Evolutionary conservation across 2,113 vertebrate genomes (phyloP).

Genomic region (Leptocoma aspasia): DNA sequence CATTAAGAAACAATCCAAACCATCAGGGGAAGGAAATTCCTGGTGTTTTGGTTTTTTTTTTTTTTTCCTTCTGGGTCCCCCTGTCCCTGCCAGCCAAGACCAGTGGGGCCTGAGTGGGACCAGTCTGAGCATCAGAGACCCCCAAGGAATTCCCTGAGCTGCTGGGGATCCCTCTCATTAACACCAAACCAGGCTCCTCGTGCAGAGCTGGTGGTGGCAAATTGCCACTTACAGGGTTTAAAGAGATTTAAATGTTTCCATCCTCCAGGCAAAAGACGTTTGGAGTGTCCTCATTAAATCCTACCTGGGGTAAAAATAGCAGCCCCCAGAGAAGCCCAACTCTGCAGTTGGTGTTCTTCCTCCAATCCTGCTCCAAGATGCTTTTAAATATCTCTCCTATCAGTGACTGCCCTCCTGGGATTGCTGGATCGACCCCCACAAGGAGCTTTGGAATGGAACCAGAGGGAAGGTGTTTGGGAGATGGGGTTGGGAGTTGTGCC

Average conservation of each 20-base stretch:
- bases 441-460: background rate
- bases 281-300: background rate
- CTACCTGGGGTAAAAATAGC: background rate
- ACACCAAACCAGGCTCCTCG: background rate
- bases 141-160: background rate
- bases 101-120: background rate
- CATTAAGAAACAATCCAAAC: constrained; percentile 53
- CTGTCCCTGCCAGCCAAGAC: background rate
- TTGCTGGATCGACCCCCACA: accelerated
- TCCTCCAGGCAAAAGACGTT: background rate
- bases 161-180: background rate
- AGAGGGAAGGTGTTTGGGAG: background rate
- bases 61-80: background rate
- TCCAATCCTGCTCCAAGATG: background rate
- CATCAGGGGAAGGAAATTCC: constrained; percentile 44
- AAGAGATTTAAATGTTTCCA: background rate
- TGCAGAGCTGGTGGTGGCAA: background rate
- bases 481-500: accelerated
- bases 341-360: background rate
- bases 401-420: background rate
- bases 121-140: background rate
- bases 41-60: too few species aligned
- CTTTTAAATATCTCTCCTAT: background rate
- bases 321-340: background rate
- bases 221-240: background rate